Base-by-base conservation (phyloP, 2,888 invertebrate species). In the Ophioninae sp. region DNA sequence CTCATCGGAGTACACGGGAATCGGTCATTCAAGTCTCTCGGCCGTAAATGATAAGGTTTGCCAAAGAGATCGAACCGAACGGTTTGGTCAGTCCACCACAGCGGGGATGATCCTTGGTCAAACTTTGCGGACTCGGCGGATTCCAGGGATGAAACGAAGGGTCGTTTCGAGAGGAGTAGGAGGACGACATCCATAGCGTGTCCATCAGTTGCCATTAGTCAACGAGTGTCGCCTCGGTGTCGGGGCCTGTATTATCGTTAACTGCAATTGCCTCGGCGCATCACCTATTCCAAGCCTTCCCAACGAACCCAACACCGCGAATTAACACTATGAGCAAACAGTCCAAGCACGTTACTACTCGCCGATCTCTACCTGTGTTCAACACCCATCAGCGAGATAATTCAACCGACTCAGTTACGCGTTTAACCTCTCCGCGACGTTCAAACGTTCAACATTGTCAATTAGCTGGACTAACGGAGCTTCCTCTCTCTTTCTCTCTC, bases 381-480 rank as follows among this genome's bases (percentile, higher is more conserved):
- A 75, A 79, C 65, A 79, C 67, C 75, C 79, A 74, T 68, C 73
- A 10, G 63, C 56, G 68, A 63, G 79, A 84, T 84, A 82, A 84
- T 84, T 79, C 76, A 51, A 39, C 68, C 56, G 71, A 69, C 68
- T 69, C 78, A 63, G 76, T 58, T 64, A 64, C 51, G 59, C 67
- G 76, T 82, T 77, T 74, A 84, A 79, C 73, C 79, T 79, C 73
- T 72, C 67, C 58, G 13, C 63, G 79, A 73, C 63, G 81, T 68
- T 84, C 73, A 76, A 84, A 81, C 81, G 76, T 84, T 84, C 39
- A 84, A 84, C 84, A 65, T 84, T 82, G 81, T 82, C 79, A 84
- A 84, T 84, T 82, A 84, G 79, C 59, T 10, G 44, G 59, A 63
- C 67, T 51, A 59, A 22, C 68, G 37, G 67, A 41, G 22, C 7